These are phyloP conservation scores for Corydoras maculifer DNA, from an alignment of 2,113 vertebrate species.

Conservation along the genomic window DNA sequence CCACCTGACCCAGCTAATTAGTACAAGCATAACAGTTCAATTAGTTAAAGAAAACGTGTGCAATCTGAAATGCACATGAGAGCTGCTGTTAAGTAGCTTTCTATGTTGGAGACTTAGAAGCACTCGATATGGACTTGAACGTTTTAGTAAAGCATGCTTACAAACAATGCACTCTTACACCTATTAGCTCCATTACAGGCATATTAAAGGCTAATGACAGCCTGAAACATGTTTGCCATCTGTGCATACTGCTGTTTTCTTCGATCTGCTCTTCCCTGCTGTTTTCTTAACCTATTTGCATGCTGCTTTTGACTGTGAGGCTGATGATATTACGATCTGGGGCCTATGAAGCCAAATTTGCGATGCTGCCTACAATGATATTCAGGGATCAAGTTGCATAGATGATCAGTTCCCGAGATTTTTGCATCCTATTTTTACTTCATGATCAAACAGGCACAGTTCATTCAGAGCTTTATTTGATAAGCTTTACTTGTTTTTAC, in stretches of 20 bases:
- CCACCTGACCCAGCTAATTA: not conserved
- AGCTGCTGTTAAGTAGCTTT: too few species aligned
- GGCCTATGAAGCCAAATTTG: not conserved
- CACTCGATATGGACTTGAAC: too few species aligned
- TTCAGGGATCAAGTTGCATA: not conserved
- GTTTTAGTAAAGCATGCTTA: not conserved
- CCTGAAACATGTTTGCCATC: not conserved
- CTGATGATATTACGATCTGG: not conserved
- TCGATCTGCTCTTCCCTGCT: not conserved
- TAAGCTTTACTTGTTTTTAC: not conserved
- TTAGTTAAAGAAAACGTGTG: not conserved
- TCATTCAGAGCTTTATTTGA: slow-evolving; percentile 4
- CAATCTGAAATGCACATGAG: too few species aligned
- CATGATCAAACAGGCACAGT: not conserved
- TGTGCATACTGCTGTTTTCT: slow-evolving; percentile 2
- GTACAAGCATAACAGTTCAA: not conserved
- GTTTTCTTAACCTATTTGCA: not conserved
- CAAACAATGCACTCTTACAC: too few species aligned
- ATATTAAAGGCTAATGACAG: not conserved
- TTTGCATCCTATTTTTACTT: too few species aligned
- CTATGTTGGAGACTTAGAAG: too few species aligned
- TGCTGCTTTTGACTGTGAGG: not conserved
- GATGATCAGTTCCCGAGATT: not conserved
- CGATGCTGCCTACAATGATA: not conserved
- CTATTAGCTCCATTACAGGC: not conserved